A percentile compares a stretch with the other conserved stretches of the same genome.
Evolutionary conservation across 1,140 invertebrate genomes (phyloP).

Genomic region (Drosophila simulans): DNA sequence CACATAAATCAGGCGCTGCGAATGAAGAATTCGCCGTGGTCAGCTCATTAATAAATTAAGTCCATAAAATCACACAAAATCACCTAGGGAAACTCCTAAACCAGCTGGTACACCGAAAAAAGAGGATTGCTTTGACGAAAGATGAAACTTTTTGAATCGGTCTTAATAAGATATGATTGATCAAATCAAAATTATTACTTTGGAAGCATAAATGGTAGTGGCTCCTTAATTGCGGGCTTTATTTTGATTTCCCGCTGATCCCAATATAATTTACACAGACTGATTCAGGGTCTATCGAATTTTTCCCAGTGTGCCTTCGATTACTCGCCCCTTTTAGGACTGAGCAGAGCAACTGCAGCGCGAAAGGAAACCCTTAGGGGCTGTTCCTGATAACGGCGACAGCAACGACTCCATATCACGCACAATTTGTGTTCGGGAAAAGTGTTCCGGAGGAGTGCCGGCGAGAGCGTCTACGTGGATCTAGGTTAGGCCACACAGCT

Average conservation of each 20-base stretch:
- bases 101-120: background rate
- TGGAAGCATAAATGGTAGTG: background rate
- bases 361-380: constrained; percentile 58
- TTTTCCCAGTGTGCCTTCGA: constrained; percentile 35
- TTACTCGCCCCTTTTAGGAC: constrained; percentile 56
- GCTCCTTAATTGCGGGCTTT: too few species aligned
- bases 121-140: background rate
- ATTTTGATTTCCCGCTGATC: too few species aligned
- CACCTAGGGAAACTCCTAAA: constrained; percentile 33
- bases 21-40: constrained; percentile 54
- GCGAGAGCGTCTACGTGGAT: constrained; percentile 32
- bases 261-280: too few species aligned
- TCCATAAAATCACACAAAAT: constrained; percentile 65
- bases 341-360: constrained; percentile 43
- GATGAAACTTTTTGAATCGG: too few species aligned
- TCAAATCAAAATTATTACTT: background rate
- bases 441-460: constrained; percentile 50
- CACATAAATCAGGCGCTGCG: constrained; percentile 62
- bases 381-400: constrained; percentile 57
- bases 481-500: constrained; percentile 79
- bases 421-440: constrained; percentile 70
- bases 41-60: constrained; percentile 77
- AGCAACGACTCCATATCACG: constrained; percentile 69
- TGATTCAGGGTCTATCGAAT: background rate
- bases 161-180: too few species aligned